Conservation (phyloP, 2,888 invertebrate genomes). For the Nebria salina region DNA sequence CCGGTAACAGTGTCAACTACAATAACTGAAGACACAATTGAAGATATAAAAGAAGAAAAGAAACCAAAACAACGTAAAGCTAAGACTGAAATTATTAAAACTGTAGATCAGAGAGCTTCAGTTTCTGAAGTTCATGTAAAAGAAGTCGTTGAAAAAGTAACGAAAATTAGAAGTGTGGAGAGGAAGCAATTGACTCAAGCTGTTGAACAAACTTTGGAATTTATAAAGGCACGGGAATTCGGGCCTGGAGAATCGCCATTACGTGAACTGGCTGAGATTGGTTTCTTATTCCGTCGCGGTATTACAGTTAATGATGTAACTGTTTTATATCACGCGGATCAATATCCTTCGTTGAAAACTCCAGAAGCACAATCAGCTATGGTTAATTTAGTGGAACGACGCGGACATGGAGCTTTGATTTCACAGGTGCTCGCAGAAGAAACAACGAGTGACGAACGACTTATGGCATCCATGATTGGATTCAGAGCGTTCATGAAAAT, state of each 20-base stretch:
- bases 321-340: constrained; percentile 79
- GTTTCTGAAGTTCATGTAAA: constrained; percentile 66
- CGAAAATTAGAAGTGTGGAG: constrained; percentile 66
- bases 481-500: constrained; percentile 87
- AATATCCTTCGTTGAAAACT: constrained; percentile 80
- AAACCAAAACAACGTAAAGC: constrained; percentile 57
- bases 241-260: constrained; percentile 82
- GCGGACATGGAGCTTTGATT: constrained; percentile 83
- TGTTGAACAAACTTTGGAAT: constrained; percentile 78
- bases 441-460: constrained; percentile 78
- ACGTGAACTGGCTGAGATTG: constrained; percentile 84
- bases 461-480: constrained; percentile 82
- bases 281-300: constrained; percentile 79
- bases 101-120: constrained; percentile 59
- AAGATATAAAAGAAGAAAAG: constrained; percentile 61
- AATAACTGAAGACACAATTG: constrained; percentile 66
- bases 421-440: constrained; percentile 85
- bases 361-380: constrained; percentile 87
- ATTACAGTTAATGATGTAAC: constrained; percentile 80
- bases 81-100: constrained; percentile 54
- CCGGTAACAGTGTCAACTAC: constrained; percentile 69
- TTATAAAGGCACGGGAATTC: constrained; percentile 80
- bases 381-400: constrained; percentile 84
- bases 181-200: constrained; percentile 75
- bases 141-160: constrained; percentile 67